A percentile compares a stretch with the other conserved stretches of the same genome.
Conservation (phyloP, 2,797 vertebrate genomes). For the Smutsia temminckii region DNA sequence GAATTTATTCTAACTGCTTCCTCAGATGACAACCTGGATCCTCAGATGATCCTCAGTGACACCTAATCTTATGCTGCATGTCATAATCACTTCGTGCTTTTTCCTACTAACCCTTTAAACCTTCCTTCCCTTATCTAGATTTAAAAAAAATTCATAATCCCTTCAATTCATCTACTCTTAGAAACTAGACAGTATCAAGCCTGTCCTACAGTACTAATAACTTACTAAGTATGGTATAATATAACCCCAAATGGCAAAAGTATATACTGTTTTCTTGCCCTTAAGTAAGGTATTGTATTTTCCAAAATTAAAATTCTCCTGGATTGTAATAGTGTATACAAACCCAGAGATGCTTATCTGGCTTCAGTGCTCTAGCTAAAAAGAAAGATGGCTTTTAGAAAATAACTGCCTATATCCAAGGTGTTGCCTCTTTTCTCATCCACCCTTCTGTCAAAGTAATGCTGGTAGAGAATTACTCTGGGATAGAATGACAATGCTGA, state of each 20-base stretch:
- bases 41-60: slow-evolving; percentile 11
- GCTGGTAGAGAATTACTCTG: background rate
- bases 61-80: background rate
- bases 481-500: background rate
- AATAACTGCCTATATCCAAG: background rate
- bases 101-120: background rate
- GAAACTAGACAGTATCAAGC: background rate
- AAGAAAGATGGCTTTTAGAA: background rate
- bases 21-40: background rate
- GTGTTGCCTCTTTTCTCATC: background rate
- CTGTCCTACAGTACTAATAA: background rate
- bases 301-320: background rate
- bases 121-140: background rate
- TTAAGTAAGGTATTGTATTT: background rate
- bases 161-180: background rate
- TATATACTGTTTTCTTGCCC: background rate
- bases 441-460: background rate
- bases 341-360: slow-evolving; percentile 17
- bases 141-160: slow-evolving; percentile 30
- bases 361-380: slow-evolving; percentile 24
- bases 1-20: background rate
- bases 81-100: background rate
- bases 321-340: background rate
- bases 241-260: background rate
- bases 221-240: background rate